Conservation (phyloP, 2,113 vertebrate species). For the Salvelinus alpinus region DNA sequence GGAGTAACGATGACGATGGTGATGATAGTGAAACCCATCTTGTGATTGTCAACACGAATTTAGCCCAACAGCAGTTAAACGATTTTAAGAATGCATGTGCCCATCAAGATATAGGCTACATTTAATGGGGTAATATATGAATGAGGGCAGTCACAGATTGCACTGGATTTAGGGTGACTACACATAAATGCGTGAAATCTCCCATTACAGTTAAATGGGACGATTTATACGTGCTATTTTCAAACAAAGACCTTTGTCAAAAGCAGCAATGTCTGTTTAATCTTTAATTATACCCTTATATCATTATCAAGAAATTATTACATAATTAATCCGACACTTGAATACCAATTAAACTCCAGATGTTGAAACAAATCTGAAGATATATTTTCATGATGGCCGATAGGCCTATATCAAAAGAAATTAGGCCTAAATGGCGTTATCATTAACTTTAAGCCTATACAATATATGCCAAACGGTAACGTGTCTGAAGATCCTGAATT, state of each 20-base stretch:
- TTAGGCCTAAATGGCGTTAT: background rate
- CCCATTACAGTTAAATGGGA: constrained; percentile 66
- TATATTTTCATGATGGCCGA: background rate
- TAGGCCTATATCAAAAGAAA: background rate
- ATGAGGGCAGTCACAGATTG: constrained; percentile 55
- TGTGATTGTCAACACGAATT: background rate
- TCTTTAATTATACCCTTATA: background rate
- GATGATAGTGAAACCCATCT: constrained; percentile 15
- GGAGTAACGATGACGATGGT: constrained; percentile 12
- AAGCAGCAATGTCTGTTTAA: constrained; percentile 28
- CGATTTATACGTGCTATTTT: constrained; percentile 64
- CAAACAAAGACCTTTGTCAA: constrained; percentile 64
- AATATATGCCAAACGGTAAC: background rate
- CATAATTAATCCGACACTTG: no score
- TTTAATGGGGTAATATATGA: constrained; percentile 29
- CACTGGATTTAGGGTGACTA: constrained; percentile 66
- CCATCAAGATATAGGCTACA: constrained; percentile 40
- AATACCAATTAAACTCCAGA: no score
- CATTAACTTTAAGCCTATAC: background rate
- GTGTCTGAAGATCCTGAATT: background rate
- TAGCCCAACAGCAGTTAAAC: constrained; percentile 74
- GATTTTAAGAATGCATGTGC: constrained; percentile 59
- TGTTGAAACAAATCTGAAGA: background rate
- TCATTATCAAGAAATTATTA: no score
- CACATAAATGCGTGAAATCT: constrained; percentile 72